These are phyloP conservation scores for Ariolimax columbianus DNA, from an alignment of 2,888 invertebrate genomes.

Conservation along the genomic window DNA sequence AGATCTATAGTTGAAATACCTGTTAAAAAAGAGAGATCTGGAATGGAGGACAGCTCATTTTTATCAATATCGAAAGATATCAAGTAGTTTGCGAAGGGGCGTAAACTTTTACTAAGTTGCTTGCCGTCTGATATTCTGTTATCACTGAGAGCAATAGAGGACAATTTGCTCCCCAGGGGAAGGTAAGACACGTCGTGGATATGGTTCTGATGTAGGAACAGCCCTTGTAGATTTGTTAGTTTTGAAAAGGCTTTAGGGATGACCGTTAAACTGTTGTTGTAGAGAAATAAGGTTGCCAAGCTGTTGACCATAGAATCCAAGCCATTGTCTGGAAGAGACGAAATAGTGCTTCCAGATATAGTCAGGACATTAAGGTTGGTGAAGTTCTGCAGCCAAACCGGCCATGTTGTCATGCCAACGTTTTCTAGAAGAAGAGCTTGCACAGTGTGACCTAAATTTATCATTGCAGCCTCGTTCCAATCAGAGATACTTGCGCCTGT, in stretches of 20 bases:
- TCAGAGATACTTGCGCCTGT: neutral
- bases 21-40: neutral
- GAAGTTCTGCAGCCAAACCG: neutral
- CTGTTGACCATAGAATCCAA: neutral
- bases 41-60: neutral
- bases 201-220: neutral
- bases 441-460: neutral
- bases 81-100: neutral
- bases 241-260: neutral
- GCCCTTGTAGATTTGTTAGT: neutral
- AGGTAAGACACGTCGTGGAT: neutral
- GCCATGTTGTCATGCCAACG: neutral
- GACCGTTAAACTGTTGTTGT: neutral
- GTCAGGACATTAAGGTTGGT: neutral
- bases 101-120: neutral
- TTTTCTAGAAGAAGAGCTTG: neutral
- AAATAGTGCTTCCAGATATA: neutral
- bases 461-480: slow-evolving; percentile 5
- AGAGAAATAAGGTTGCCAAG: neutral
- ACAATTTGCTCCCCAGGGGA: neutral
- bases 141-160: neutral
- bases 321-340: neutral
- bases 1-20: neutral
- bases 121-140: neutral
- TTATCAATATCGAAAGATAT: neutral